A percentile compares a stretch with the other conserved stretches of the same genome.
phyloP scores from a whole-genome alignment of 2,888 invertebrate genomes.

The Philopedon plagiatum region DNA sequence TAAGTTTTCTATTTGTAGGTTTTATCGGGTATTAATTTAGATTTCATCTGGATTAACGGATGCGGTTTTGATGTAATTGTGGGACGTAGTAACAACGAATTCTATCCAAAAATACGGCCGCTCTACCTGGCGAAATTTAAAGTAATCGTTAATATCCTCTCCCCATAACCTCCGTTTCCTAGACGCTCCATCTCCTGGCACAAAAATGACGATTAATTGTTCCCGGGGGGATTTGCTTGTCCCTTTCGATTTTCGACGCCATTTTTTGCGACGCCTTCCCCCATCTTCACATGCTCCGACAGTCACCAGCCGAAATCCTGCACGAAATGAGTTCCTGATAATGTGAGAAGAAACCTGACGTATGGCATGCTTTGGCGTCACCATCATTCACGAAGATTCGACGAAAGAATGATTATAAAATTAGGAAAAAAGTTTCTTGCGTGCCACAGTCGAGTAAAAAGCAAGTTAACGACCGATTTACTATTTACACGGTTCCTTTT shows the following conservation, averaged over 20 bases:
- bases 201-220: slow-evolving; percentile 50
- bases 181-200: slow-evolving; percentile 36
- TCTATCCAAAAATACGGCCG: neutral
- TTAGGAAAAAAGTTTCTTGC: too few species aligned
- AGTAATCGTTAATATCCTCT: slow-evolving; percentile 36
- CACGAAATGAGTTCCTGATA: slow-evolving; percentile 10
- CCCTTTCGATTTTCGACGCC: slow-evolving; percentile 33
- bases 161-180: slow-evolving; percentile 8
- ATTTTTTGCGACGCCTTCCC: slow-evolving; percentile 17
- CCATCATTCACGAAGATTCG: too few species aligned
- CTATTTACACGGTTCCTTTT: too few species aligned
- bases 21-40: too few species aligned
- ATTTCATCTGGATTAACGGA: too few species aligned
- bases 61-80: too few species aligned
- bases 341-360: neutral
- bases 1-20: too few species aligned
- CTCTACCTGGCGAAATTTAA: slow-evolving; percentile 21
- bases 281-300: slow-evolving; percentile 17
- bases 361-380: neutral
- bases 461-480: too few species aligned
- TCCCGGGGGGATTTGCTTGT: slow-evolving; percentile 25
- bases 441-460: too few species aligned
- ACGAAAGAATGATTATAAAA: too few species aligned
- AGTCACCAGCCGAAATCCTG: slow-evolving; percentile 10
- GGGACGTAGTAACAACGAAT: too few species aligned